Conservation (phyloP, 2,113 vertebrate species). For the Lepus europaeus region DNA sequence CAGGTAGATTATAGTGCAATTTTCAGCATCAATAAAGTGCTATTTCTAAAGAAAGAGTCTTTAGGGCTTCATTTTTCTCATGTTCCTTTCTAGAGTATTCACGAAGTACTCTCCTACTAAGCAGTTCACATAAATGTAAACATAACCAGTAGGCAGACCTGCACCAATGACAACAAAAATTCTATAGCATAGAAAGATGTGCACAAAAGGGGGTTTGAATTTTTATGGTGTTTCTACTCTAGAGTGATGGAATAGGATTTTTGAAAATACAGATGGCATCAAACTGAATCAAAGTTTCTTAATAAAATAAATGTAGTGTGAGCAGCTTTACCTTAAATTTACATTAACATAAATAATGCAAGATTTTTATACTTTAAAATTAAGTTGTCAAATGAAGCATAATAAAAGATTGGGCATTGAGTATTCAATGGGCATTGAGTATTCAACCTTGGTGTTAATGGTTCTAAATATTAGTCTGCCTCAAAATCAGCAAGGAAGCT, state of each 20-base stretch:
- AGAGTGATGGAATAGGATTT: background rate
- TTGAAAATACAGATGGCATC: background rate
- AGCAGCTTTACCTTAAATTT: slow-evolving; percentile 49
- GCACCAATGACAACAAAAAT: slow-evolving; percentile 25
- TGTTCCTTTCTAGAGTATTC: background rate
- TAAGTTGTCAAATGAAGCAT: slow-evolving; percentile 38
- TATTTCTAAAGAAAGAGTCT: slow-evolving; percentile 43
- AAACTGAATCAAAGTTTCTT: slow-evolving; percentile 40
- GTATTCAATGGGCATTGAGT: background rate
- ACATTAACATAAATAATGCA: background rate
- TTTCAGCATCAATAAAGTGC: slow-evolving; percentile 50
- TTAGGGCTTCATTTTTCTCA: slow-evolving; percentile 45
- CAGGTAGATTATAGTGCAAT: slow-evolving; percentile 36
- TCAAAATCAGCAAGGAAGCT: background rate
- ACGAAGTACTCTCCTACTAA: background rate
- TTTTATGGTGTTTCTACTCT: background rate
- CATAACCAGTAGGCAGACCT: background rate
- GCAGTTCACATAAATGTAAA: slow-evolving; percentile 60
- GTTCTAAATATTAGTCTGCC: background rate
- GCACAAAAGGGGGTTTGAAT: background rate
- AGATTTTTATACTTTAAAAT: background rate
- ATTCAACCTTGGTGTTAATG: background rate
- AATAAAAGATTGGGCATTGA: background rate
- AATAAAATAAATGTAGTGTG: slow-evolving; percentile 40
- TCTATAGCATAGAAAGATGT: background rate